Evolutionary conservation across 2,888 invertebrate genomes (phyloP).

Genomic region (Lycia hirtaria): DNA sequence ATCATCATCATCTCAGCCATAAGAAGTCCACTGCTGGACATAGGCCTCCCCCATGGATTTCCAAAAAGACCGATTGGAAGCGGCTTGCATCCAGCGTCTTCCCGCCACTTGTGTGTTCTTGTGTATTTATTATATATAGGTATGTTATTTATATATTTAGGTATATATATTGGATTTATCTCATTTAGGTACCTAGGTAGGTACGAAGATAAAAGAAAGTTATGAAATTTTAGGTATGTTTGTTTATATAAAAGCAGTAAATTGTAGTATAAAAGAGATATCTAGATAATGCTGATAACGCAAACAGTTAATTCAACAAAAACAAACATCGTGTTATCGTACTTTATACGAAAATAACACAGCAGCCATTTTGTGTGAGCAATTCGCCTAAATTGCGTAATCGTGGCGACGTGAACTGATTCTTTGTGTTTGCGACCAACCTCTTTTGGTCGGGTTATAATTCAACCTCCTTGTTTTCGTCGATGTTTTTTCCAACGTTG

Average conservation of each 20-base stretch:
- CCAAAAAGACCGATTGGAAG: too few relatives aligned
- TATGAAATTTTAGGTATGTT: conserved; percentile 14
- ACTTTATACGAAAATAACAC: conserved; percentile 52
- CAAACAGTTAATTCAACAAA: conserved; percentile 42
- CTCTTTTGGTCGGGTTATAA: conserved; percentile 58
- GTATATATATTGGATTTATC: too few relatives aligned
- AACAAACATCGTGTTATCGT: conserved; percentile 56
- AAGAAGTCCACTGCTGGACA: too few relatives aligned
- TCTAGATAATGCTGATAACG: conserved; percentile 21
- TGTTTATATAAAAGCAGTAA: conserved; percentile 7
- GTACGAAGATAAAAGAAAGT: conserved; percentile 12
- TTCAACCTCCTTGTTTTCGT: conserved; percentile 78
- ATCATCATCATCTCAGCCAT: too few relatives aligned
- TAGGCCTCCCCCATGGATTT: too few relatives aligned
- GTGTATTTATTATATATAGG: too few relatives aligned
- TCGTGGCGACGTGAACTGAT: conserved; percentile 41
- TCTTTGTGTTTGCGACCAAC: conserved; percentile 63
- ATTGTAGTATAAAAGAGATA: conserved; percentile 9
- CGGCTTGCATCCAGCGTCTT: too few relatives aligned
- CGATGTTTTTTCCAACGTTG: conserved; percentile 64
- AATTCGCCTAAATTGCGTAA: conserved; percentile 40
- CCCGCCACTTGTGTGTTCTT: too few relatives aligned
- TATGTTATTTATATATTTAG: too few relatives aligned
- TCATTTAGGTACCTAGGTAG: too few relatives aligned
- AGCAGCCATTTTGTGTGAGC: conserved; percentile 40